Conservation (phyloP, 2,797 vertebrate genomes). For the Phataginus tetradactyla region DNA sequence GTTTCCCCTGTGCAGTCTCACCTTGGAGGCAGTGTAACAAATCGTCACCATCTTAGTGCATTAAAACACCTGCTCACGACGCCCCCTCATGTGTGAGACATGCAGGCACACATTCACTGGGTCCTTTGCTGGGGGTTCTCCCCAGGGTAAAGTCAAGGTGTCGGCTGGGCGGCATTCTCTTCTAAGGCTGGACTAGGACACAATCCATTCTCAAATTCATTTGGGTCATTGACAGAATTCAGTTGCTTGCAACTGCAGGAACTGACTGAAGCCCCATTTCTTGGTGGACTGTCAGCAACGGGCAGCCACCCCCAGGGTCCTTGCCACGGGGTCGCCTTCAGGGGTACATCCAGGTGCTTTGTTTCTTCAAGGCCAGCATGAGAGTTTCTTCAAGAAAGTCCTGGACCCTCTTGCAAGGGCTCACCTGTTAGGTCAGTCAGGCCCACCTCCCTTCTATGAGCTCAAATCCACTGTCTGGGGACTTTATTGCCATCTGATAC, state of each 20-base stretch:
- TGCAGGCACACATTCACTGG: no score
- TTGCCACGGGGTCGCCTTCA: neutral
- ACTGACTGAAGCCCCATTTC: neutral
- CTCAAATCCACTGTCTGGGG: neutral
- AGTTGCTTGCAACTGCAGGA: neutral
- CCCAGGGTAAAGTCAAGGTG: no score
- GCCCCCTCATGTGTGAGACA: no score
- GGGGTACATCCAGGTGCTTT: no score
- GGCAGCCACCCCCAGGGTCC: no score
- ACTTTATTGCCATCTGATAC: no score
- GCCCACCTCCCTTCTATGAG: neutral
- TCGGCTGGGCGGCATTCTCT: no score
- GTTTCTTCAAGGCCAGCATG: neutral
- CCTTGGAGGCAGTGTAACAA: no score
- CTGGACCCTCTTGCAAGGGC: neutral
- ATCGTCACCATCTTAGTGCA: neutral
- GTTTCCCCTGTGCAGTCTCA: fast-evolving
- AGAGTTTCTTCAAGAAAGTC: neutral
- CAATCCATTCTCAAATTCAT: neutral
- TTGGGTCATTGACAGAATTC: neutral
- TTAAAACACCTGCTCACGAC: no score
- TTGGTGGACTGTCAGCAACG: neutral
- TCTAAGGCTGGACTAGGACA: neutral
- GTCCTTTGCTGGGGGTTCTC: neutral
- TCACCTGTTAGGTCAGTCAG: neutral